Base-by-base conservation (phyloP, 1,140 invertebrate genomes). In the Dendroctonus valens region DNA sequence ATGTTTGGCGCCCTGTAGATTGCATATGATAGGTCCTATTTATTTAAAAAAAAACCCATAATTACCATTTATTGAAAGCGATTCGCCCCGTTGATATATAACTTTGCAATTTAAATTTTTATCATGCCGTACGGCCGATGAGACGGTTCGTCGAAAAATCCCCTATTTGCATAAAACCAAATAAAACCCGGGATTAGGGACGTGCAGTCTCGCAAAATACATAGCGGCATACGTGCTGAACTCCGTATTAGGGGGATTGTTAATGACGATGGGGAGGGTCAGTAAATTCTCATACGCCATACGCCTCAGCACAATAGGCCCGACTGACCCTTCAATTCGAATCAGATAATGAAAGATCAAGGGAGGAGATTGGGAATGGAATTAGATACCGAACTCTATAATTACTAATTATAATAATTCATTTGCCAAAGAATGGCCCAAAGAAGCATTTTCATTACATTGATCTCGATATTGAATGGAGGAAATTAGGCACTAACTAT, bases 151-250 rank as follows among this genome's bases (percentile, higher is more conserved):
- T 57, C 39, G 12, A 57, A 41, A 57, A 57, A 57, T 40, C 54
- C 54, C n/a, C 54, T 57, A 57, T 57, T 57, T 57, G 54, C 54
- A 57, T 57, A 57, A 57, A 57, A 57, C 54, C 54, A 41, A 57
- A 57, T 57, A 57, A 57, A 67, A 63, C 67, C 67, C 65, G 63
- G 59, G 69, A 66, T 71, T 67, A 71, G 63, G 61, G 60, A 38
- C 60, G 60, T 63, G 50, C 42, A 54, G 40, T 63, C 44, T 54
- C 50, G 50, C 41, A 63, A 63, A 63, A 61, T 42, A 63, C 60
- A 54, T 53, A 53, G 50, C 40, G 41, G 26, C 51, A 65, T 57
- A 65, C 60, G 62, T 65, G 62, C 62, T 57, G 50, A 65, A 57
- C 41, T 57, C 44, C 12, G 62, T 48, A 65, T 65, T 65, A 65